phyloP scores from a whole-genome alignment of 2,113 vertebrate species.

The Leucopsar rothschildi region DNA sequence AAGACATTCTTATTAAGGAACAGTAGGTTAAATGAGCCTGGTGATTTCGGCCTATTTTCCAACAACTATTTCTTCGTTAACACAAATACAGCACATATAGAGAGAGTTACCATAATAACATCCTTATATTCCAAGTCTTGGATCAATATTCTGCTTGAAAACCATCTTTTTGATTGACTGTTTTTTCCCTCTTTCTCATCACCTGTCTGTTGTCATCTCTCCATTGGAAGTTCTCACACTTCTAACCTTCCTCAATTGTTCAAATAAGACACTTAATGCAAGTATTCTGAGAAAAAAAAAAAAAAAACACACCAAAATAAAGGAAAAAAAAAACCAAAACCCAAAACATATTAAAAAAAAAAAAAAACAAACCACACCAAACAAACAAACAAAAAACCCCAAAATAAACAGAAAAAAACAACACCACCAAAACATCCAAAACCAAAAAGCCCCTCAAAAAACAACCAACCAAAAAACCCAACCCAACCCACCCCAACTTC shows the following conservation, averaged over 20 bases:
- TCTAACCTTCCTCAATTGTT: background rate
- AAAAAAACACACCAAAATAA: background rate
- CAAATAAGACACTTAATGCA: background rate
- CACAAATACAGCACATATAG: background rate
- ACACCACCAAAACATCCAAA: background rate
- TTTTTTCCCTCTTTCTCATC: background rate
- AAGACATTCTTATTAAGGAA: background rate
- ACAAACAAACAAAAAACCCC: background rate
- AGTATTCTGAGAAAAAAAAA: background rate
- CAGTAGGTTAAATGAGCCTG: background rate
- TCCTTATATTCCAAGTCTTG: background rate
- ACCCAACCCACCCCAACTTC: rapidly evolving
- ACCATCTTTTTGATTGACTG: background rate
- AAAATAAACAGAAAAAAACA: background rate
- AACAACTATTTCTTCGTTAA: background rate
- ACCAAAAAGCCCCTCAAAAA: rapidly evolving
- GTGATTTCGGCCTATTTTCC: background rate
- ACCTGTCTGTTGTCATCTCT: background rate
- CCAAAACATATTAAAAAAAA: background rate
- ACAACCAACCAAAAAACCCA: background rate
- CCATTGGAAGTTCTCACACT: background rate
- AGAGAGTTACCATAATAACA: background rate
- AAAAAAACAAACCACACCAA: too few relatives aligned
- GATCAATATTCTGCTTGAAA: background rate
- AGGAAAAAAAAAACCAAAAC: too few relatives aligned